A percentile compares a stretch with the other conserved stretches of the same genome.
phyloP scores from a whole-genome alignment of 1,140 invertebrate genomes.

The Apis cerana region DNA sequence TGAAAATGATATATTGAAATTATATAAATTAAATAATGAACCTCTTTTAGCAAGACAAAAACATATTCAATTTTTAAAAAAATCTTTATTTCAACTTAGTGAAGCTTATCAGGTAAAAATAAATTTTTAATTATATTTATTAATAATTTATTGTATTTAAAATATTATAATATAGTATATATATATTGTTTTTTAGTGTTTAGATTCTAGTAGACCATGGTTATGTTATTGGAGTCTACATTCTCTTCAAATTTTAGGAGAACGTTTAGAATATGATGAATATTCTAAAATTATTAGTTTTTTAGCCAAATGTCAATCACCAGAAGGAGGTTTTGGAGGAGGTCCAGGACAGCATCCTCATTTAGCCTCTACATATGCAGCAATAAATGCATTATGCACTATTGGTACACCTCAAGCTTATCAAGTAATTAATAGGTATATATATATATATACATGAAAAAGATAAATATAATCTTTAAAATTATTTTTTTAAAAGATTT shows the following conservation, averaged over 20 bases:
- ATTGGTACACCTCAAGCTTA: conserved; percentile 94
- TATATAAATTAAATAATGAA: conserved; percentile 83
- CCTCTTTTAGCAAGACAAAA: conserved; percentile 85
- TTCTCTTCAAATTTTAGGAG: conserved; percentile 91
- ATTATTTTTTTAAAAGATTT: neutral
- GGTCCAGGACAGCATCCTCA: conserved; percentile 96
- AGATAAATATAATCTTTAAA: neutral
- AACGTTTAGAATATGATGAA: conserved; percentile 85
- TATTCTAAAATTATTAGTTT: conserved; percentile 87
- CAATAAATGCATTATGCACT: conserved; percentile 94
- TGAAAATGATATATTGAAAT: conserved; percentile 84
- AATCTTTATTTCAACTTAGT: conserved; percentile 86
- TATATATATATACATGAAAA: conserved; percentile 67
- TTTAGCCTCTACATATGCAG: conserved; percentile 98
- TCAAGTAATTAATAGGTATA: conserved; percentile 89
- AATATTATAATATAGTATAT: neutral
- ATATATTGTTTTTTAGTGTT: conserved; percentile 81
- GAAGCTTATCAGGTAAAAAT: conserved; percentile 85
- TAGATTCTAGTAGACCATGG: conserved; percentile 98
- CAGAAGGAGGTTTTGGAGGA: conserved; percentile 95
- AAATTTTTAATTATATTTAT: neutral
- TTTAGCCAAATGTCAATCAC: conserved; percentile 88
- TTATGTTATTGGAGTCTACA: conserved; percentile 97
- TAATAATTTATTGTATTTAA: neutral
- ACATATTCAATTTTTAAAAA: conserved; percentile 87